These are phyloP conservation scores for Abrostola triplasia DNA, from an alignment of 2,888 invertebrate genomes.

Conservation along the genomic window DNA sequence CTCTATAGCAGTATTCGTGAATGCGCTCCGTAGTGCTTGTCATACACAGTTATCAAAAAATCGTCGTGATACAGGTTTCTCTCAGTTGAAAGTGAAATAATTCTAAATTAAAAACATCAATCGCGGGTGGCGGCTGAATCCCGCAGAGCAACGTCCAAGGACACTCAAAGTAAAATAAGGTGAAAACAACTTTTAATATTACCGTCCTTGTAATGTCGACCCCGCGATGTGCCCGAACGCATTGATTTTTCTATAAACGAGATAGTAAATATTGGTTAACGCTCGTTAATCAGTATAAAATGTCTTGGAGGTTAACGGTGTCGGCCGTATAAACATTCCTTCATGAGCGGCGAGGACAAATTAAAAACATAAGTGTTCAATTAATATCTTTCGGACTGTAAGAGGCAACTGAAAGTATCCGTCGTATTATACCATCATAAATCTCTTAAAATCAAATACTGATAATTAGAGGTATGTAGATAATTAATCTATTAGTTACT, in stretches of 20 bases:
- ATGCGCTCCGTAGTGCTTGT: conserved; percentile 26
- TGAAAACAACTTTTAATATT: conserved; percentile 32
- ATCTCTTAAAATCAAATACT: not conserved
- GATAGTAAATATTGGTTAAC: conserved; percentile 67
- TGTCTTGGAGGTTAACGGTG: conserved; percentile 43
- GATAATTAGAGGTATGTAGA: conserved; percentile 22
- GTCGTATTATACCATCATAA: not conserved
- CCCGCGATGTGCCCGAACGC: conserved; percentile 48
- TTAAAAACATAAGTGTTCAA: conserved; percentile 9
- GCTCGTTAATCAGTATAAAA: conserved; percentile 49
- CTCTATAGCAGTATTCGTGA: conserved; percentile 18
- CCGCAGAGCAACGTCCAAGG: conserved; percentile 67
- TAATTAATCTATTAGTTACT: conserved; percentile 4
- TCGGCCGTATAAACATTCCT: conserved; percentile 45
- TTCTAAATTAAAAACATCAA: conserved; percentile 62
- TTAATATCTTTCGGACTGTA: conserved; percentile 7
- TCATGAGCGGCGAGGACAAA: conserved; percentile 6
- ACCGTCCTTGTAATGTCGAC: conserved; percentile 35
- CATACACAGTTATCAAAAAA: conserved; percentile 49
- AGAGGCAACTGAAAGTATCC: not conserved
- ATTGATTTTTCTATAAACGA: conserved; percentile 80
- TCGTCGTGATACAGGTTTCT: conserved; percentile 49
- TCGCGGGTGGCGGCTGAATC: conserved; percentile 57
- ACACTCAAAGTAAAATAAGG: conserved; percentile 51
- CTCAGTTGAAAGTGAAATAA: conserved; percentile 45